Evolutionary conservation across 2,888 invertebrate genomes (phyloP).

Genomic region (Gibbula magus): DNA sequence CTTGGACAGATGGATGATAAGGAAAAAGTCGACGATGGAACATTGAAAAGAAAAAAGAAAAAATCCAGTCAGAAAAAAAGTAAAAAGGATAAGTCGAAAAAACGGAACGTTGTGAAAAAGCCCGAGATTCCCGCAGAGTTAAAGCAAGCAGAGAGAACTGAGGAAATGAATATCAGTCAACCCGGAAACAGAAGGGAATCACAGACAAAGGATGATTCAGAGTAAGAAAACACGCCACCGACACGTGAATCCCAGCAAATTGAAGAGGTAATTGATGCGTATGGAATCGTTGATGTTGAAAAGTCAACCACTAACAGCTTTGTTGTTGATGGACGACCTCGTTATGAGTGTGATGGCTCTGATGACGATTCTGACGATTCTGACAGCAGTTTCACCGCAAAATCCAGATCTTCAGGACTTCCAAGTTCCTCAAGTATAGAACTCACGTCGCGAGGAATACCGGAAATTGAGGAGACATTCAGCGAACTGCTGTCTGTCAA

Average conservation of each 20-base stretch:
- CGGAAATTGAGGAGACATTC: conserved; percentile 47
- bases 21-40: not conserved
- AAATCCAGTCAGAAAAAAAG: not conserved
- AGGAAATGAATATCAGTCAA: not conserved
- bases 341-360: not conserved
- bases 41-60: not conserved
- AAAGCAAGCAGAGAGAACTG: not conserved
- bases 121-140: conserved; percentile 18
- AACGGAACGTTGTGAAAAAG: conserved; percentile 5
- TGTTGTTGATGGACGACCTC: not conserved
- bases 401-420: not conserved
- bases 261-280: conserved; percentile 44
- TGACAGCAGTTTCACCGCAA: not conserved
- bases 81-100: not conserved
- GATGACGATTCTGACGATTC: not conserved
- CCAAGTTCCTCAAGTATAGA: not conserved
- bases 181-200: not conserved
- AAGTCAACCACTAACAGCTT: not conserved
- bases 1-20: not conserved
- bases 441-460: conserved; percentile 22
- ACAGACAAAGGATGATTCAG: conserved; percentile 29
- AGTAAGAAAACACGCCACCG: conserved; percentile 35
- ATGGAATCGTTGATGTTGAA: conserved; percentile 19
- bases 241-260: conserved; percentile 48
- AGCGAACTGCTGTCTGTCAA: conserved; percentile 43